Conservation (phyloP, 2,797 vertebrate species). For the Tiaroga cobitis region DNA sequence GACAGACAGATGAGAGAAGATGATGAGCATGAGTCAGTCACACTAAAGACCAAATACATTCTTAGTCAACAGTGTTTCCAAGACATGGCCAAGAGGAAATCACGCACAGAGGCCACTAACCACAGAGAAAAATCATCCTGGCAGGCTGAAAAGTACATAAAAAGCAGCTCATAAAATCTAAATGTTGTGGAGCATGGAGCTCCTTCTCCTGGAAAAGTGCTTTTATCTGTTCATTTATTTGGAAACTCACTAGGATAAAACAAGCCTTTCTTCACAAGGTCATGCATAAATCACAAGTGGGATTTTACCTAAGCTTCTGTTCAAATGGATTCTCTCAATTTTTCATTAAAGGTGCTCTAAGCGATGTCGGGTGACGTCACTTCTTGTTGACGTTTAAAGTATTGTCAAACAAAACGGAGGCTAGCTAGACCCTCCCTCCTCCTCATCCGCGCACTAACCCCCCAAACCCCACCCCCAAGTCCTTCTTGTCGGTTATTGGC, state of each 20-base stretch:
- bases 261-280: slow-evolving; percentile 1
- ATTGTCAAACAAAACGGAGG: too few relatives aligned
- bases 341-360: too few relatives aligned
- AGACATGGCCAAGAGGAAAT: slow-evolving; percentile 12
- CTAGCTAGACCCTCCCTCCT: too few relatives aligned
- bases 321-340: neutral
- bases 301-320: slow-evolving; percentile 11
- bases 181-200: slow-evolving; percentile 3
- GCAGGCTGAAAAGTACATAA: neutral
- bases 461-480: too few relatives aligned
- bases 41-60: slow-evolving; percentile 5
- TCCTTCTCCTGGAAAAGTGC: neutral
- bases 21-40: slow-evolving; percentile 28
- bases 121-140: neutral
- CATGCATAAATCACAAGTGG: slow-evolving; percentile 21
- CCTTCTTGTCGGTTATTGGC: too few relatives aligned
- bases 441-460: too few relatives aligned
- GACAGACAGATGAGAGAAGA: slow-evolving; percentile 13
- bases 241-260: slow-evolving; percentile 9
- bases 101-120: neutral
- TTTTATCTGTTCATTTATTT: slow-evolving; percentile 16
- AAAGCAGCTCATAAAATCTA: slow-evolving; percentile 24
- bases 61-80: neutral
- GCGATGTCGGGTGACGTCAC: too few relatives aligned
- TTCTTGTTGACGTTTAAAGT: too few relatives aligned